Conservation (phyloP, 2,888 invertebrate species). For the Cryptus viduatorius region DNA sequence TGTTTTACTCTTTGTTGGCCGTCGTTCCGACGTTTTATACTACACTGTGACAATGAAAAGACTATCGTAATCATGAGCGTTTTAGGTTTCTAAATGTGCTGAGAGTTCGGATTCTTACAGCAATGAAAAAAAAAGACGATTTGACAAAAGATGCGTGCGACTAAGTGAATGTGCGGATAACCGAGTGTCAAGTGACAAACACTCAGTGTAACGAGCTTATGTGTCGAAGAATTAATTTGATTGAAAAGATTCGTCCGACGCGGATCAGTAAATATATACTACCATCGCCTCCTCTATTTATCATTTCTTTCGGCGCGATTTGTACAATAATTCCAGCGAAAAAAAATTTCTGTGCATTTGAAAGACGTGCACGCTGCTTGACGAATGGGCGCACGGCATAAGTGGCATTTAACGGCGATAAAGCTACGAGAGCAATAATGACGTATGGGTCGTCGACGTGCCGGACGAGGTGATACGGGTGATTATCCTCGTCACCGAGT, state of each 20-base stretch:
- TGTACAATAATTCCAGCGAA: neutral
- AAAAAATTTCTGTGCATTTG: neutral
- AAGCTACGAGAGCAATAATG: neutral
- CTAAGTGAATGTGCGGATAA: neutral
- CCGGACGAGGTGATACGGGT: slow-evolving; percentile 24
- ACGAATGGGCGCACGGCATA: neutral
- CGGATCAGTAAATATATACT: too few relatives aligned
- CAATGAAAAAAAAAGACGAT: neutral
- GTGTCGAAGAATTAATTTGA: neutral
- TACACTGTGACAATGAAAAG: neutral
- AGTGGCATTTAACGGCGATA: neutral
- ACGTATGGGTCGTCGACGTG: slow-evolving; percentile 44
- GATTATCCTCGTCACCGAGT: slow-evolving; percentile 44
- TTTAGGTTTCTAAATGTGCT: neutral
- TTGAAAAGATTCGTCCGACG: neutral
- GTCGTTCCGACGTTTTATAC: neutral
- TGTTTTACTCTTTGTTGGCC: neutral
- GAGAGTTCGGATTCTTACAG: neutral
- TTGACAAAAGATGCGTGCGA: neutral
- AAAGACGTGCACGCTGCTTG: neutral
- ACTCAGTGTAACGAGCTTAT: neutral
- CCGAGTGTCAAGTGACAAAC: neutral
- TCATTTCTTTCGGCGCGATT: neutral
- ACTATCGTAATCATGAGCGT: neutral
- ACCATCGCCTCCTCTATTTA: neutral